Base-by-base conservation (phyloP, 2,113 vertebrate species). In the Anas platyrhynchos region DNA sequence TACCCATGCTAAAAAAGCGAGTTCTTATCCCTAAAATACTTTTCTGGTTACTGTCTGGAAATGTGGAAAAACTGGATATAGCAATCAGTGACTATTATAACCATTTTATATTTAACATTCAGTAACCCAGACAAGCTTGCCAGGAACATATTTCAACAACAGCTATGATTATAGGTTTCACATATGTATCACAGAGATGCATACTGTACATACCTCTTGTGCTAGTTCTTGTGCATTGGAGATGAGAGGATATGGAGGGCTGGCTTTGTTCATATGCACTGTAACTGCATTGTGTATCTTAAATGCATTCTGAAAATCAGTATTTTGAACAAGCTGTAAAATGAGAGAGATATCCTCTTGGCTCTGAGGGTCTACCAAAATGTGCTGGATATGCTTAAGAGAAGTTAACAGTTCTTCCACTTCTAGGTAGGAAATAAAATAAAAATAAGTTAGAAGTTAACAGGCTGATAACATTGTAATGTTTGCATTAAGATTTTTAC, bases 301-400 rank as follows among this genome's bases (percentile, higher is more conserved):
- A 97, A 99, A 99, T 6, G 99, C 99, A 95, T 98, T 99, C 97
- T 98, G 98, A 97, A 99, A 99, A 97, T 99, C 99, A 29, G 96
- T 98, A 86, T 98, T 98, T 75, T 98, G 97, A 61, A 99, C 97
- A 75, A 99, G 98, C 93, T 99, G 98, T 96, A 98, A 97, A 83
- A 99, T 97, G 90, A 99, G 97, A 85, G 98, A 97, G 90, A 99
- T 97, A 93, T 99, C 99, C 89, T 99, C 98, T 97, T 99, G 99
- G 98, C 99, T 99, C 98, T 99, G 99, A 86, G 98, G 96, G 96
- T 99, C 99, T 83, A 96, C 93, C 97, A 99, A 97, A 83, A 98
- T 84, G 46, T 98, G 97, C 80, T 99, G 98, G 81, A 98, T 98
- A 88, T 98, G 98, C 95, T 98, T 98, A 97, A 99, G 98, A 59